These are phyloP conservation scores for Ploceus nigricollis DNA, from an alignment of 2,113 vertebrate genomes.

Conservation along the genomic window DNA sequence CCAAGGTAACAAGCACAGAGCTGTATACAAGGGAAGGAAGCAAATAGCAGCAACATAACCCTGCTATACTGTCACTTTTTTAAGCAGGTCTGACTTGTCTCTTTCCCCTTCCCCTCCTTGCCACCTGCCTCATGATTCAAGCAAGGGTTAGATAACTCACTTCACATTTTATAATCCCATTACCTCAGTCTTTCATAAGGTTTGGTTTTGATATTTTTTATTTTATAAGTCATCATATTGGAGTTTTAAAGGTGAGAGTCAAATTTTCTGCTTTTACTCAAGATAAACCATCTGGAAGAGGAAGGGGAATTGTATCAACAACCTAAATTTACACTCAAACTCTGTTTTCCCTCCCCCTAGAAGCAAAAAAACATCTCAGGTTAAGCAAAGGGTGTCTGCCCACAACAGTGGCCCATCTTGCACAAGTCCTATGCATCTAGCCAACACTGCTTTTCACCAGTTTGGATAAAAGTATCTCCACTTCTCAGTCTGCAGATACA, in stretches of 20 bases:
- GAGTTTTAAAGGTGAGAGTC: not conserved
- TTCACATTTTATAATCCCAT: not conserved
- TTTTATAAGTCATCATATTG: not conserved
- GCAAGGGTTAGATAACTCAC: not conserved
- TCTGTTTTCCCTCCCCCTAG: not conserved
- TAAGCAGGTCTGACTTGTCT: not conserved
- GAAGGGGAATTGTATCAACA: not conserved
- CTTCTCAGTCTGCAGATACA: not conserved
- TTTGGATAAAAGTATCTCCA: not conserved
- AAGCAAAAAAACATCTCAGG: not conserved
- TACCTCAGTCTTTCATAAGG: not conserved
- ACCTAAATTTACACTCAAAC: not conserved
- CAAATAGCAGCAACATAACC: constrained; percentile 10
- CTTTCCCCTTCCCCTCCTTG: not conserved
- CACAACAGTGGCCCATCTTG: not conserved
- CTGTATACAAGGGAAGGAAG: constrained; percentile 44
- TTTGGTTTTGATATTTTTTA: not conserved
- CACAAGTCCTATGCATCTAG: not conserved
- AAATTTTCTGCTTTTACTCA: not conserved
- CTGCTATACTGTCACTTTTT: not conserved
- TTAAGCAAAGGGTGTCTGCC: not conserved
- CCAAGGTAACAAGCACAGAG: constrained; percentile 73
- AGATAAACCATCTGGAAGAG: not conserved
- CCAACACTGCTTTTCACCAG: not conserved
- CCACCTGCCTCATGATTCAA: not conserved